Percentiles rank a stretch among this genome's conserved stretches.
These are phyloP conservation scores for Apus apus DNA, from an alignment of 2,113 vertebrate genomes.

Conservation along the genomic window DNA sequence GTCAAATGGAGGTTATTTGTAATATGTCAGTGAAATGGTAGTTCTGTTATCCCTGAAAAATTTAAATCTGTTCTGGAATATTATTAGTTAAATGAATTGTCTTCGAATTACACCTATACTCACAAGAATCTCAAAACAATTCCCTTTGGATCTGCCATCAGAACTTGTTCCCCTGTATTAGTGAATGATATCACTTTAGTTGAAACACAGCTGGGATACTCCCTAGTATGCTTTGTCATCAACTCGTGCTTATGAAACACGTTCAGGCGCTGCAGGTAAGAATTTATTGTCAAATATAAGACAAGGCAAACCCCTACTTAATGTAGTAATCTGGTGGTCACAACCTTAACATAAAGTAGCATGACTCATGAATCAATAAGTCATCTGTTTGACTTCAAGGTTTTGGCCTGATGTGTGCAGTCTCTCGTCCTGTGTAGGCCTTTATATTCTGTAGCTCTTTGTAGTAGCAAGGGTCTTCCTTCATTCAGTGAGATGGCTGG, in stretches of 20 bases:
- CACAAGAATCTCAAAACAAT: neutral
- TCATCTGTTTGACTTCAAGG: neutral
- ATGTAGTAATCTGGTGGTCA: neutral
- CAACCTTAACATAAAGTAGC: neutral
- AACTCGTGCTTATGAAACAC: conserved; percentile 44
- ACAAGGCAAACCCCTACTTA: neutral
- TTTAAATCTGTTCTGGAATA: neutral
- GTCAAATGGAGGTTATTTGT: neutral
- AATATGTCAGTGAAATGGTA: neutral
- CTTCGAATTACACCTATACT: neutral
- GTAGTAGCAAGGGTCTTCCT: neutral
- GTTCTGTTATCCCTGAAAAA: neutral
- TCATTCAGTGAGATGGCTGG: neutral
- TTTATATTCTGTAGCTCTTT: accelerated
- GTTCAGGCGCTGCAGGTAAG: neutral
- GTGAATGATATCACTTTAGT: conserved; percentile 33
- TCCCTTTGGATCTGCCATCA: conserved; percentile 23
- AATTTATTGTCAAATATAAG: neutral
- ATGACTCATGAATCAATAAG: neutral
- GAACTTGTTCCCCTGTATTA: conserved; percentile 10
- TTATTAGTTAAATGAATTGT: neutral
- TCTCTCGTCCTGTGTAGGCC: neutral
- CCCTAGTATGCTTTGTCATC: conserved; percentile 68
- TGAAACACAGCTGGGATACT: conserved; percentile 23
- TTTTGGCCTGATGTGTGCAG: neutral